Evolutionary conservation across 2,113 vertebrate species (phyloP), one percentile per base, ranked within the genome.

Genomic region (Bos javanicus): DNA sequence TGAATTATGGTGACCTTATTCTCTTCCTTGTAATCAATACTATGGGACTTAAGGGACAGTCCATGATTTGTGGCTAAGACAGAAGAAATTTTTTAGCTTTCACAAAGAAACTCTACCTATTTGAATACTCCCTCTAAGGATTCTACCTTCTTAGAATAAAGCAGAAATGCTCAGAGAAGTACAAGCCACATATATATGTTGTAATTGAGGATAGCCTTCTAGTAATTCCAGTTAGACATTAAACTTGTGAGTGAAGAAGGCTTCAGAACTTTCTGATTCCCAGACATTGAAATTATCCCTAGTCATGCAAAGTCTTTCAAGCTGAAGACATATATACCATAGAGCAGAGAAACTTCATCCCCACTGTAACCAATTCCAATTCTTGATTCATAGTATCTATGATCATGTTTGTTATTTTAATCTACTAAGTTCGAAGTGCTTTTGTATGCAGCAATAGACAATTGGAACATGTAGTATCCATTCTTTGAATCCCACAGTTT

Each of bases 381-480:
- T 36, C 62, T 56, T 46, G 57, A 85, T 26, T 94, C 52, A 84
- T 2, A 52, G 6, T 46, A 39, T 36, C 56, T 52, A 1, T 2
- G 5, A 36, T 26, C 39, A 80, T 30, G 10, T 67, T 64, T 76
- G 2, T 21, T 92, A 25, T 48, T 67, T 92, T 71, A 86, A 71
- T 92, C 16, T 80, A 26, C 16, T 17, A 26, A 87, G n/a, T 71
- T 87, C 59, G 4, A 60, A 87, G 25, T 26, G 12, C n/a, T 48
- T 92, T 80, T n/a, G 3, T 64, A 46, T n/a, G 14, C 7, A 60
- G 25, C 6, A 82, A 10, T 16, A 57, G 21, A 87, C 9, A 87
- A 0, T 8, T 56, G 2, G 1, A 81, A 26, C 12, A 56, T 86
- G 13, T 36, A n/a, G 9, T n/a, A 50, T 2, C 30, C 5, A 71